Evolutionary conservation across 2,888 invertebrate species (phyloP).

Genomic region (Zhuqinia jingwanae): DNA sequence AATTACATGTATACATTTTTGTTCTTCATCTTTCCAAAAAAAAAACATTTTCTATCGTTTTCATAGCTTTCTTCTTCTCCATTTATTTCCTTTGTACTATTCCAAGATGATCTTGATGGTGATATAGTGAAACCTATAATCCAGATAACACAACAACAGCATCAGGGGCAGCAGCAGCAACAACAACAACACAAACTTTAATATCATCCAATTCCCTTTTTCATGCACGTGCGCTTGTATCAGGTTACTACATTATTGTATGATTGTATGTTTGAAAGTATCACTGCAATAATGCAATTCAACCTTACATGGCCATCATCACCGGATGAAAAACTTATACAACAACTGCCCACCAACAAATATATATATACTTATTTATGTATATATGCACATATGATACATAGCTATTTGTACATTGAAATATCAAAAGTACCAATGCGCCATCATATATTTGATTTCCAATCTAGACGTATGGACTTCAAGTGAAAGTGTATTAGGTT

Average conservation of each 20-base stretch:
- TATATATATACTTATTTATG: not conserved
- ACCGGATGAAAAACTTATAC: no score
- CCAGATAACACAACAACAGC: constrained; percentile 15
- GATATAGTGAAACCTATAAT: constrained; percentile 6
- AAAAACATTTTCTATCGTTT: not conserved
- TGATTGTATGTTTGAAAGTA: no score
- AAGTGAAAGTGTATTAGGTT: not conserved
- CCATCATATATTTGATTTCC: not conserved
- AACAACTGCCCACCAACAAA: constrained; percentile 33
- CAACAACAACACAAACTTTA: not conserved
- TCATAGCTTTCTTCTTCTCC: constrained; percentile 33
- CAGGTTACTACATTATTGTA: constrained; percentile 5
- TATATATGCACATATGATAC: not conserved
- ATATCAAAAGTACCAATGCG: not conserved
- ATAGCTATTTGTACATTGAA: not conserved
- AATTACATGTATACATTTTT: not conserved
- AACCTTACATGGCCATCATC: constrained; percentile 3
- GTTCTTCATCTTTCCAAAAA: not conserved
- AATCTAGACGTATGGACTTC: not conserved
- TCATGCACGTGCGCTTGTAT: constrained; percentile 38
- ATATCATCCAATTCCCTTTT: constrained; percentile 31
- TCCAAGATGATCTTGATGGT: not conserved
- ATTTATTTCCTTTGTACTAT: not conserved
- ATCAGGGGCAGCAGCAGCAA: not conserved
- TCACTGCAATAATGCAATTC: constrained; percentile 30